Percentiles rank a stretch among this genome's conserved stretches.
Conservation (phyloP, 2,888 invertebrate genomes). For the Cerceris ruficornis region DNA sequence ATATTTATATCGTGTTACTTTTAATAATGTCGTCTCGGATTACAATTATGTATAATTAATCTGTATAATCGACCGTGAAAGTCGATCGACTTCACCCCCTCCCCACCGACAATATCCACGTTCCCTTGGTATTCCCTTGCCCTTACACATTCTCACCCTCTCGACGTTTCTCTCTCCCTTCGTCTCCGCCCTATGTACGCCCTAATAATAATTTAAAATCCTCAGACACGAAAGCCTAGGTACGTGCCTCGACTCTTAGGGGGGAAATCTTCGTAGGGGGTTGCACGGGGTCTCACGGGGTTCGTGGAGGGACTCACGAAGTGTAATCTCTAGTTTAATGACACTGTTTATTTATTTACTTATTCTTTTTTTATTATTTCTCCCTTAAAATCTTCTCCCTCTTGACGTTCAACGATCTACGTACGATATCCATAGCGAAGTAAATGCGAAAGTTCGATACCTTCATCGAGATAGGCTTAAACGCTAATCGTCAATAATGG, state of each 20-base stretch:
- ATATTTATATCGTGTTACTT: conserved; percentile 59
- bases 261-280: conserved; percentile 27
- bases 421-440: conserved; percentile 65
- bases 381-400: background rate
- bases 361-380: conserved; percentile 22
- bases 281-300: conserved; percentile 41
- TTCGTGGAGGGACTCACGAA: conserved; percentile 59
- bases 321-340: conserved; percentile 55
- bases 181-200: conserved; percentile 22
- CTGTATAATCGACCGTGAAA: conserved; percentile 53
- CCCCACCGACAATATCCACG: background rate
- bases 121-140: background rate
- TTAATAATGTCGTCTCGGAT: conserved; percentile 61
- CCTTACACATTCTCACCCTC: conserved; percentile 5
- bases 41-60: conserved; percentile 62
- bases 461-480: conserved; percentile 66
- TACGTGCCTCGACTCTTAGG: conserved; percentile 57
- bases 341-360: conserved; percentile 33
- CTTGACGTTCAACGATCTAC: conserved; percentile 53
- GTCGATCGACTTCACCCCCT: background rate
- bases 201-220: conserved; percentile 69
- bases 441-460: conserved; percentile 61
- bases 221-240: conserved; percentile 74
- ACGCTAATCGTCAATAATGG: conserved; percentile 75
- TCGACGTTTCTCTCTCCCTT: background rate